Conservation (phyloP, 2,797 vertebrate species). For the Propithecus deckenii region DNA sequence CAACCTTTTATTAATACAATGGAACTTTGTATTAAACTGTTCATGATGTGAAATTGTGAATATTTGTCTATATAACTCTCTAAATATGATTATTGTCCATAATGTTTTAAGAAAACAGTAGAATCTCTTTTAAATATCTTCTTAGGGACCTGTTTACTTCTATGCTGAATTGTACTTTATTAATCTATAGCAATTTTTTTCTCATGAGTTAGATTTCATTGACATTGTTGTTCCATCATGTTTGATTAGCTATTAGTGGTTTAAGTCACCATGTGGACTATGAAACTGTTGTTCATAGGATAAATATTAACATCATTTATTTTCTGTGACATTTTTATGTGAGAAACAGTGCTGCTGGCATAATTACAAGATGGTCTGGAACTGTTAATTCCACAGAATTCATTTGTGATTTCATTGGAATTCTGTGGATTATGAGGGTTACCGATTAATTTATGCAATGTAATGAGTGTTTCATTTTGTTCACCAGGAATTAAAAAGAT, state of each 20-base stretch:
- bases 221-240: background rate
- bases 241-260: background rate
- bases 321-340: constrained; percentile 49
- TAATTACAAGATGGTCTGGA: constrained; percentile 4
- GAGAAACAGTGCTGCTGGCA: constrained; percentile 21
- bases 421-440: constrained; percentile 50
- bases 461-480: constrained; percentile 42
- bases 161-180: background rate
- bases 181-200: background rate
- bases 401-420: constrained; percentile 65
- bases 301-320: constrained; percentile 60
- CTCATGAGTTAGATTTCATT: background rate
- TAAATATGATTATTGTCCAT: background rate
- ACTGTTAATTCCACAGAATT: constrained; percentile 64
- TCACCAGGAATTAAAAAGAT: constrained; percentile 18
- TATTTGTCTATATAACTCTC: background rate
- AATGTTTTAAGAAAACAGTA: background rate
- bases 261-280: constrained; percentile 11
- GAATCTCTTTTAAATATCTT: background rate
- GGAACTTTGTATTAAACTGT: background rate
- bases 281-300: background rate
- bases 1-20: background rate
- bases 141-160: background rate
- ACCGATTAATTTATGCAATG: constrained; percentile 68
- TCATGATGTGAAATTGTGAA: background rate